Evolutionary conservation across 2,888 invertebrate species (phyloP).

Genomic region (Xanthostigma xanthostigma): DNA sequence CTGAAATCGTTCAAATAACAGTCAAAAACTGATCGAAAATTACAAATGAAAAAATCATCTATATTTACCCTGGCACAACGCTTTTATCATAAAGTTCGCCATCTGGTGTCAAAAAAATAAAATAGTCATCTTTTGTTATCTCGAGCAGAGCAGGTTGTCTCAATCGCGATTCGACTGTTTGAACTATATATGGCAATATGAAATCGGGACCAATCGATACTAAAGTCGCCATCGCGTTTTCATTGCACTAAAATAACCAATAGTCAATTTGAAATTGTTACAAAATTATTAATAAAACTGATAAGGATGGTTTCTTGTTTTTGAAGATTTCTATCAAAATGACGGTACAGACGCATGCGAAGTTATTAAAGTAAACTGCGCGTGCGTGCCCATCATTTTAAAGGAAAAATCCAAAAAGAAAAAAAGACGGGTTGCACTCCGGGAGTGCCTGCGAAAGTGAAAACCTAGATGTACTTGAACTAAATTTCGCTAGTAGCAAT

Average conservation of each 20-base stretch:
- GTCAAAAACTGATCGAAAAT: background rate
- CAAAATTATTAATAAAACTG: too few relatives aligned
- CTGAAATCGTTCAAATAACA: conserved; percentile 14
- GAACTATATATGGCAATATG: conserved; percentile 48
- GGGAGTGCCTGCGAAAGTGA: too few relatives aligned
- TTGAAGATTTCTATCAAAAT: too few relatives aligned
- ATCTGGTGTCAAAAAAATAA: conserved; percentile 69
- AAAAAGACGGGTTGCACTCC: too few relatives aligned
- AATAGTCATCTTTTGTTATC: conserved; percentile 66
- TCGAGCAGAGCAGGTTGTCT: conserved; percentile 48
- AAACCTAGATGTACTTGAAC: too few relatives aligned
- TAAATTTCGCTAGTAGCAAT: too few relatives aligned
- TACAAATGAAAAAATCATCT: background rate
- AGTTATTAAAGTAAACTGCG: too few relatives aligned
- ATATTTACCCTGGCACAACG: conserved; percentile 43
- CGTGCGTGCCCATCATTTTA: background rate
- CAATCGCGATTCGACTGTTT: conserved; percentile 42
- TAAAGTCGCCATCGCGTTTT: conserved; percentile 59
- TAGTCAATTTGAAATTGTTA: too few relatives aligned
- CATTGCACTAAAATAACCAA: conserved; percentile 31
- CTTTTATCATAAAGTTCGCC: conserved; percentile 85
- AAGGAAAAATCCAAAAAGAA: conserved; percentile 1
- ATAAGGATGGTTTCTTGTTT: background rate
- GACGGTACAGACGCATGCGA: too few relatives aligned
- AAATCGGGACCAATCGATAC: conserved; percentile 46